Base-by-base conservation (phyloP, 2,113 vertebrate species). In the Scolopax mira region DNA sequence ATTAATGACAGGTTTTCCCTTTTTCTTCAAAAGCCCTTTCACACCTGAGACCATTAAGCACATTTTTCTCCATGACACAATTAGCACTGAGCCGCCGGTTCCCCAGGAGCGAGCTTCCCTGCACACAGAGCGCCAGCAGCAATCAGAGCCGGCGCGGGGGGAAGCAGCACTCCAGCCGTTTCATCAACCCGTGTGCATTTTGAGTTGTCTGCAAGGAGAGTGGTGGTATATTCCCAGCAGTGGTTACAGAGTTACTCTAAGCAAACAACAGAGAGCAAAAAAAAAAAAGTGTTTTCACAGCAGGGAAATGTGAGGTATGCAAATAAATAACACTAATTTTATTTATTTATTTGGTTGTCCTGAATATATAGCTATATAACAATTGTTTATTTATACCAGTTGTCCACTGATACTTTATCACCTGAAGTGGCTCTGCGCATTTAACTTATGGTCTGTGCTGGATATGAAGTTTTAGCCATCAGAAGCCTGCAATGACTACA, bases 101-200 rank as follows among this genome's bases (percentile, higher is more conserved):
- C 74, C 55, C 83, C 86, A 41, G 0, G 13, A 93, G 51, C 60
- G 6, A 35, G 58, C 79, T n/a, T 84, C 94, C 92, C 28, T 27
- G 46, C 81, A 95, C 91, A 61, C 75, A n/a, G n/a, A n/a, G n/a
- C 42, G 57, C 57, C 62, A 19, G 69, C 70, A 42, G 83, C 65
- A 98, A 97, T 97, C 94, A 97, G 96, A 96, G 80, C 4, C 6
- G 1, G 24, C 92, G 93, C 93, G 95, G 94, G 44, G 88, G 96
- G 97, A 89, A 96, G 67, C 88, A 70, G 67, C 60, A 75, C 90
- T 95, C 84, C 74, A 87, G 83, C 24, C 72, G 64, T 93, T 96
- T 81, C 96, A 97, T 96, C 95, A 97, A 94, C 95, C 87, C 89
- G 17, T 27, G 48, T 55, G 49, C 94, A 97, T 97, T 95, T 96